These are phyloP conservation scores for Antitype chi DNA, from an alignment of 2,888 invertebrate species.

Conservation along the genomic window DNA sequence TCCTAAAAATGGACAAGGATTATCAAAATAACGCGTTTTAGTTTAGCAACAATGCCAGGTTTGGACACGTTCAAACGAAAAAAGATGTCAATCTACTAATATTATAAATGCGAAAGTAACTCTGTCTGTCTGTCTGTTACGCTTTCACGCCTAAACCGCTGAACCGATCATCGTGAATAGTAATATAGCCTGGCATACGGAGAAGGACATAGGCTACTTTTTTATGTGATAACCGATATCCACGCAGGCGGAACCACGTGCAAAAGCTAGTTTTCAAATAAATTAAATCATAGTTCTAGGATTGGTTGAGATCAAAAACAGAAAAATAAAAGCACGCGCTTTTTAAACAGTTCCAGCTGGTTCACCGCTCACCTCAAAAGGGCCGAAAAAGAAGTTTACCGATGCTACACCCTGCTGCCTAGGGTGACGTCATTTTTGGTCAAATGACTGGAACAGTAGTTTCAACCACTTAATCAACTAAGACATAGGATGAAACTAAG, in stretches of 20 bases:
- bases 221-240: too few relatives aligned
- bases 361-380: too few relatives aligned
- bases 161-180: too few relatives aligned
- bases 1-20: constrained; percentile 34
- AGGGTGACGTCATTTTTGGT: background rate
- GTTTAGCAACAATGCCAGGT: background rate
- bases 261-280: too few relatives aligned
- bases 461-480: background rate
- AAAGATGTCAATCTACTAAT: background rate
- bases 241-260: too few relatives aligned
- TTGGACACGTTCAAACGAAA: background rate
- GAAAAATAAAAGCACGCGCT: background rate
- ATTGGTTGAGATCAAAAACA: background rate
- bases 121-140: too few relatives aligned
- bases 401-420: background rate
- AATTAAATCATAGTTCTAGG: background rate
- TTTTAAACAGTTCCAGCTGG: too few relatives aligned
- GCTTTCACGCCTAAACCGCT: too few relatives aligned
- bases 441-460: background rate
- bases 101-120: too few relatives aligned
- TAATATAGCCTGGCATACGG: too few relatives aligned
- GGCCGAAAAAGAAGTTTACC: background rate
- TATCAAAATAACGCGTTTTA: constrained; percentile 31
- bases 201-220: too few relatives aligned
- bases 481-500: background rate